Percentiles rank a stretch among this genome's conserved stretches.
Conservation (phyloP, 2,113 vertebrate species). For the Mormyrus lacerda region DNA sequence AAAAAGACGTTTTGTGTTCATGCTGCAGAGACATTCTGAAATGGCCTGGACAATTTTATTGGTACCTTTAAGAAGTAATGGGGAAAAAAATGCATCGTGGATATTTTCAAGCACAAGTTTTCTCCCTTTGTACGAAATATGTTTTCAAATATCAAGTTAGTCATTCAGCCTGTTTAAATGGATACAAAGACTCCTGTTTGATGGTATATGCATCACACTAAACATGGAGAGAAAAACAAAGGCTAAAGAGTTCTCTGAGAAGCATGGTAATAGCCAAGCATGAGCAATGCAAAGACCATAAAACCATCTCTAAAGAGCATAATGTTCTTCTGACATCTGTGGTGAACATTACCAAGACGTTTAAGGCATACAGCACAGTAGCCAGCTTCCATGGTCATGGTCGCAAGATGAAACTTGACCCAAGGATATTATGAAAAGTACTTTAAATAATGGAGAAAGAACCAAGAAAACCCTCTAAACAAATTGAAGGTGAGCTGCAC, state of each 20-base stretch:
- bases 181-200: neutral
- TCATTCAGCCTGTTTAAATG: neutral
- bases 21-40: neutral
- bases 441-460: neutral
- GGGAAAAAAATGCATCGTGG: neutral
- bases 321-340: neutral
- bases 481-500: neutral
- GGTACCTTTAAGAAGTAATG: neutral
- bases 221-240: neutral
- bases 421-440: neutral
- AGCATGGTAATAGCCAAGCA: neutral
- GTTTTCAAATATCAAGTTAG: neutral
- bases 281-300: neutral
- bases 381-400: neutral
- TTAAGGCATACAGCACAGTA: neutral
- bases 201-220: neutral
- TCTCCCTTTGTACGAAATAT: neutral
- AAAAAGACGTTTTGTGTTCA: too few species aligned
- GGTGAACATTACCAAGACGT: neutral
- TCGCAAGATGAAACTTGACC: neutral
- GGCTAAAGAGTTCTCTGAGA: neutral
- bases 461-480: neutral
- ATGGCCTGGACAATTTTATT: neutral
- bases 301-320: neutral
- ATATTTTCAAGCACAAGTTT: neutral